Base-by-base conservation (phyloP, 2,888 invertebrate genomes). In the Lochmaea crataegi region DNA sequence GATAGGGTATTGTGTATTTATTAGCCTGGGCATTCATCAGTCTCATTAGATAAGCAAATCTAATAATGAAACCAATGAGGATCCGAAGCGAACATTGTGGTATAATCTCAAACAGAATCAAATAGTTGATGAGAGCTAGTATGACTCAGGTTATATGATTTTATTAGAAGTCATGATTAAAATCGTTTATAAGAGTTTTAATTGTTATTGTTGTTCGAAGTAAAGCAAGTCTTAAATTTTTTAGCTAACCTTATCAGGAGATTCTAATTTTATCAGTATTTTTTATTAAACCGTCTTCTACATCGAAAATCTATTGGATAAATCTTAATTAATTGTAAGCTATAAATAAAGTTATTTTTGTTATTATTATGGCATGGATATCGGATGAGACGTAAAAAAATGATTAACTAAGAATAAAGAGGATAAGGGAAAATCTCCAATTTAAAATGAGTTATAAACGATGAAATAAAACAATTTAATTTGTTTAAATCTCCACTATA, bases 1-100 rank as follows among this genome's bases (percentile, higher is more conserved):
- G 68, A 71, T 75, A 38, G 51, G 64, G 71, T 73, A 75, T 75
- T 75, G 75, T 76, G 64, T 75, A 68, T 73, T 71, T 73, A 76
- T 71, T 72, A 72, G 70, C 48, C 48, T 48, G 66, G 45, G 69
- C 68, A 73, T 74, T 76, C 64, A 73, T 76, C 70, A 74, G 58
- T 64, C 71, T 74, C 72, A 74, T 74, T 76, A 76, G 76, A 78
- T 78, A 78, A 77, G 75, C 73, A 74, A 68, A 76, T 76, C 76
- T 72, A 74, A 76, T 78, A 73, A 73, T 58, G 69, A 70, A 66
- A 72, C 60, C 69, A 58, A 64, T 72, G 73, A 53, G 68, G 64
- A 65, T 72, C 60, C 57, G 60, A 58, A 60, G 58, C 65, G 64
- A 60, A 57, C 64, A 72, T 65, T 68, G 58, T 16, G 61, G 53